Conservation (phyloP, 2,888 invertebrate genomes). For the Ernsta delagoae region DNA sequence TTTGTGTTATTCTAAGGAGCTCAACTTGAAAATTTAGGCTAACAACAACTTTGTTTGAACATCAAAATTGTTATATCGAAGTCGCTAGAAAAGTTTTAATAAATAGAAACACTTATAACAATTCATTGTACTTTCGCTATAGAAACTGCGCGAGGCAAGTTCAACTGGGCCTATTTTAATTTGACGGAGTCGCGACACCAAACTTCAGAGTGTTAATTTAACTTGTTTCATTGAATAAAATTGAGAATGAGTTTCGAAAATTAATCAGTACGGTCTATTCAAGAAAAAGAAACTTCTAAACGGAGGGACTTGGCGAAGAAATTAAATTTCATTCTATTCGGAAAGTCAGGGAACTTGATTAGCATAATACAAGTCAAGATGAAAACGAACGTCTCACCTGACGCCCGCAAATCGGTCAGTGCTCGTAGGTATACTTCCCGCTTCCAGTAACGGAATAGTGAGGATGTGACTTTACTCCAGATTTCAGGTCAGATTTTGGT, state of each 20-base stretch:
- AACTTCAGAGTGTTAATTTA: conserved; percentile 74
- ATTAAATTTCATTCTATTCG: conserved; percentile 77
- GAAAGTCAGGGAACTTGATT: conserved; percentile 64
- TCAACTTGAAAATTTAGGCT: conserved; percentile 6
- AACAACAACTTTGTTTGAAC: conserved; percentile 8
- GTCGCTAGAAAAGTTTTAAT: conserved; percentile 23
- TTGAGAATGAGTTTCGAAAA: conserved; percentile 74
- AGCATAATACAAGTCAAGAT: conserved; percentile 76
- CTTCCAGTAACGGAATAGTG: not conserved
- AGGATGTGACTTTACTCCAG: not conserved
- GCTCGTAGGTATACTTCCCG: conserved; percentile 32
- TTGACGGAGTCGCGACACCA: conserved; percentile 56
- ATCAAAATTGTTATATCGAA: conserved; percentile 28
- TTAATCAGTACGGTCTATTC: conserved; percentile 65
- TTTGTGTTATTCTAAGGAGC: conserved; percentile 20
- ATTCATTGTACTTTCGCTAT: conserved; percentile 28
- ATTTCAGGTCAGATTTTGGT: no score
- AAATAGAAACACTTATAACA: conserved; percentile 23
- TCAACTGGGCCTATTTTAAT: conserved; percentile 50
- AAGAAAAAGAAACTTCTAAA: conserved; percentile 70
- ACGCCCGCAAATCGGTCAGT: conserved; percentile 45
- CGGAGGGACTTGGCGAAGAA: conserved; percentile 61
- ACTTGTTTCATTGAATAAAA: conserved; percentile 77
- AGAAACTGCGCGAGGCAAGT: conserved; percentile 40
- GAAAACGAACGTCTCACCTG: conserved; percentile 61